Conservation (phyloP, 2,888 invertebrate genomes). For the Melikaiella ostensackeni region DNA sequence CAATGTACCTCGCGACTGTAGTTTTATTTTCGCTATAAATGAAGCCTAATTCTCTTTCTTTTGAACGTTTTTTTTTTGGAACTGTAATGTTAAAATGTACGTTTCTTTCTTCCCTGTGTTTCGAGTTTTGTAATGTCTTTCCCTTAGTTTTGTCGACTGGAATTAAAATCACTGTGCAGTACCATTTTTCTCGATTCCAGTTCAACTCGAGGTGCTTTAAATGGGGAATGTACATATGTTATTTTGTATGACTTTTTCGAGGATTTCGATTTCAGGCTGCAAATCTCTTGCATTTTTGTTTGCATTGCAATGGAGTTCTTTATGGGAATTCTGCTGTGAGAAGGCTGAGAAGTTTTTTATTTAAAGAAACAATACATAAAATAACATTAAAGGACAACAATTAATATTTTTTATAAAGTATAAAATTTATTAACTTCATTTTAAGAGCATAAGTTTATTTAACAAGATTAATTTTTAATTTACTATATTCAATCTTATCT, state of each 20-base stretch:
- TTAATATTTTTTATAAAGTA: neutral
- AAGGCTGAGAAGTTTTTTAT: slow-evolving; percentile 17
- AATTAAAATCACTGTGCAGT: slow-evolving; percentile 26
- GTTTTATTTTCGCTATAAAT: slow-evolving; percentile 59
- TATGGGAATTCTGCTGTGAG: slow-evolving; percentile 14
- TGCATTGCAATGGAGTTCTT: slow-evolving; percentile 24
- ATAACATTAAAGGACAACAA: neutral
- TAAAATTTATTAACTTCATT: neutral
- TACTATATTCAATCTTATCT: neutral
- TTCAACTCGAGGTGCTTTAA: slow-evolving; percentile 36
- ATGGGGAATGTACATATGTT: slow-evolving; percentile 28
- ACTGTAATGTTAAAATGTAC: slow-evolving; percentile 59
- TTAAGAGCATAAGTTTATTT: neutral
- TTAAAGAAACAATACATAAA: slow-evolving; percentile 22
- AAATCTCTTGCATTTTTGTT: slow-evolving; percentile 30
- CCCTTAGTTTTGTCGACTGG: slow-evolving; percentile 43
- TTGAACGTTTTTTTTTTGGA: slow-evolving; percentile 55
- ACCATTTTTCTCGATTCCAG: slow-evolving; percentile 26
- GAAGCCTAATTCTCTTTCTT: slow-evolving; percentile 57
- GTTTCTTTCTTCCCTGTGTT: slow-evolving; percentile 48
- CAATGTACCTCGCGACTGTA: slow-evolving; percentile 60
- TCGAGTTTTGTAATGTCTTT: slow-evolving; percentile 42
- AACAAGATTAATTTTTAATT: neutral
- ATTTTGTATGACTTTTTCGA: slow-evolving; percentile 35
- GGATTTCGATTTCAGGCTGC: slow-evolving; percentile 30